Evolutionary conservation across 2,797 vertebrate genomes (phyloP).

Genomic region (Sardinella longiceps): DNA sequence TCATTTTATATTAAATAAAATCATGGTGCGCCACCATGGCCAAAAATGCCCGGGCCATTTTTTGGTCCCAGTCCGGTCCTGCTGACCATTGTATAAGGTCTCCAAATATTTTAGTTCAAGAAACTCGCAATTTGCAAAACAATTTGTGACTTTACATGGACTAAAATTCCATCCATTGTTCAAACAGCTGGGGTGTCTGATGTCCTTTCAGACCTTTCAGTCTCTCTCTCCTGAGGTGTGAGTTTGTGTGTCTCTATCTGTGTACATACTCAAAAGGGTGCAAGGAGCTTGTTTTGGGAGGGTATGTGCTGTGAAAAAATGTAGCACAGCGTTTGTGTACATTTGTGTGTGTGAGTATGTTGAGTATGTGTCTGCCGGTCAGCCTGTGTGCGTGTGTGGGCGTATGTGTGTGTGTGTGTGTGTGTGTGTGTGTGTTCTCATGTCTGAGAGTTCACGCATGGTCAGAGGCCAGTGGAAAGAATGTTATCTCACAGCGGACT

Average conservation of each 20-base stretch:
- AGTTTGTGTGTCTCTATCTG: background rate
- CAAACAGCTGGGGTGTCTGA: background rate
- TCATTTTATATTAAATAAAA: too few species aligned
- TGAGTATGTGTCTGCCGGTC: background rate
- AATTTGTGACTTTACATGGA: background rate
- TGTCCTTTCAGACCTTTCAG: background rate
- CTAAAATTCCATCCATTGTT: background rate
- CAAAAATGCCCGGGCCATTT: too few species aligned
- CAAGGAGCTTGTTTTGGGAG: background rate
- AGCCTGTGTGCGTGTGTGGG: background rate
- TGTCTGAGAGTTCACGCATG: conserved; percentile 21
- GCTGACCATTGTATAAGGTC: too few species aligned
- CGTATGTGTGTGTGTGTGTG: background rate
- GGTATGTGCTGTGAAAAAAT: background rate
- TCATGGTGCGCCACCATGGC: too few species aligned
- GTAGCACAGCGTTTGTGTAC: background rate
- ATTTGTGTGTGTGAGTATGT: background rate
- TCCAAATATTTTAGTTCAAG: background rate
- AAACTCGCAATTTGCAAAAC: background rate
- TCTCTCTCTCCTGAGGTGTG: background rate
- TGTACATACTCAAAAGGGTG: background rate
- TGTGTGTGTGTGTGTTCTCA: background rate
- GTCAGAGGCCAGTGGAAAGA: conserved; percentile 48
- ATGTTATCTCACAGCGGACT: conserved; percentile 51
- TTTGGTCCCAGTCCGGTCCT: too few species aligned